Conservation (phyloP, 2,797 vertebrate genomes). For the Brachymystax lenok region DNA sequence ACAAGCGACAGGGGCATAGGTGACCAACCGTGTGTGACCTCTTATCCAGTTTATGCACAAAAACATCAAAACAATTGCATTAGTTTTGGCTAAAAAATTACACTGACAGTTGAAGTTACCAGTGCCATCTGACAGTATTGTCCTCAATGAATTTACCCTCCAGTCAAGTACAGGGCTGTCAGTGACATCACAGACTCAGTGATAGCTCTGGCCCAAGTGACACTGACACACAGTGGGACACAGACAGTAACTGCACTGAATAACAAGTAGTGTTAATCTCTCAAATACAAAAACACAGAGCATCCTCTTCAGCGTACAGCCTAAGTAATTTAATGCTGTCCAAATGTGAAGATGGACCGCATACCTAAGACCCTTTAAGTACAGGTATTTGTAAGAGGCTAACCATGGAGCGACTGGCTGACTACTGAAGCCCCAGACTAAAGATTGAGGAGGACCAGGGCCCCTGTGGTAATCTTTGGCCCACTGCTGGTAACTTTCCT, state of each 20-base stretch:
- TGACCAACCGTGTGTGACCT: no score
- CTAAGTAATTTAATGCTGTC: neutral
- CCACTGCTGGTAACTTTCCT: conserved; percentile 24
- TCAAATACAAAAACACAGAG: neutral
- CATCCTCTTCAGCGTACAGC: neutral
- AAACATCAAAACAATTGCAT: no score
- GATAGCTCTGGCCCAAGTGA: neutral
- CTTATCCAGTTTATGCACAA: no score
- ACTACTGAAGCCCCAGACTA: neutral
- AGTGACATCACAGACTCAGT: neutral
- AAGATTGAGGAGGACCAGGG: neutral
- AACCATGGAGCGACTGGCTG: neutral
- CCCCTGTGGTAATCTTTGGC: neutral
- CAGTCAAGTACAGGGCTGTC: conserved; percentile 10
- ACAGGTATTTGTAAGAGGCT: neutral
- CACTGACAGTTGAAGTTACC: neutral
- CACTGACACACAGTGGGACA: neutral
- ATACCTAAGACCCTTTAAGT: neutral
- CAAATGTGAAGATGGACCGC: neutral
- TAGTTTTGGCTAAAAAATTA: no score
- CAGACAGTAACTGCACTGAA: no score
- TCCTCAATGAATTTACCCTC: neutral
- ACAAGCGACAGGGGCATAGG: neutral
- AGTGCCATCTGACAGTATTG: neutral
- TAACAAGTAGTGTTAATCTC: neutral